Base-by-base conservation (phyloP, 2,888 invertebrate genomes). In the Mesochorus sp. region DNA sequence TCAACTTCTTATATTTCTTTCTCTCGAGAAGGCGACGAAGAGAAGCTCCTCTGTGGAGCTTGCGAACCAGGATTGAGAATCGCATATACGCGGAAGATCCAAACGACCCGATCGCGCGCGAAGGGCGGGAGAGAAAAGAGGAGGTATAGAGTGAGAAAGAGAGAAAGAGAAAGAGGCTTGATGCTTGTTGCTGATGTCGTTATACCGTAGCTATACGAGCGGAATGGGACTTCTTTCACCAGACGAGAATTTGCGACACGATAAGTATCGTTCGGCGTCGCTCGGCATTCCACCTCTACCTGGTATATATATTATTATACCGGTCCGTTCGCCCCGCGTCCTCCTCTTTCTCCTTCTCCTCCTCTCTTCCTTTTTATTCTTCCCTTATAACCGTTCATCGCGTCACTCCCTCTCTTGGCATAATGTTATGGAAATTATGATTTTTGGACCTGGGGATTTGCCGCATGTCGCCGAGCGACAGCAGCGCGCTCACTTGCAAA, bases 351-450 rank as follows among this genome's bases (percentile, higher is more conserved):
- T n/a, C n/a, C 34, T 6, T 53, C 66, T 14, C 19, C 37, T 24
- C 19, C 17, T 49, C 62, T 42, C 6, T 53, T 14, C 28, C 44
- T 72, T 42, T 42, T 34, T 34, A 37, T 37, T 39, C 53, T 24
- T 26, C 34, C 21, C 17, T 49, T 31, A n/a, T 55, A 19, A 44
- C 34, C 34, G 55, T 34, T 19, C 72, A 34, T 47, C 57, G 24
- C 34, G 1, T 55, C 21, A 42, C 19, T 31, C 37, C 26, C 34
- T 26, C 53, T 42, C 42, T 14, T 34, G 73, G 76, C 72, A 64
- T 81, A 74, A 84, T 84, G 77, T 83, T 80, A 28, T 64, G 75
- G 79, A 85, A 85, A 85, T 84, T 82, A 84, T 79, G 81, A 85
- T 85, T 81, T 82, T 66, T 67, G 67, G 64, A 55, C 55, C 59